Evolutionary conservation across 2,113 vertebrate species (phyloP), one percentile per base, ranked within the genome.

Genomic region (Xiphophorus couchianus): DNA sequence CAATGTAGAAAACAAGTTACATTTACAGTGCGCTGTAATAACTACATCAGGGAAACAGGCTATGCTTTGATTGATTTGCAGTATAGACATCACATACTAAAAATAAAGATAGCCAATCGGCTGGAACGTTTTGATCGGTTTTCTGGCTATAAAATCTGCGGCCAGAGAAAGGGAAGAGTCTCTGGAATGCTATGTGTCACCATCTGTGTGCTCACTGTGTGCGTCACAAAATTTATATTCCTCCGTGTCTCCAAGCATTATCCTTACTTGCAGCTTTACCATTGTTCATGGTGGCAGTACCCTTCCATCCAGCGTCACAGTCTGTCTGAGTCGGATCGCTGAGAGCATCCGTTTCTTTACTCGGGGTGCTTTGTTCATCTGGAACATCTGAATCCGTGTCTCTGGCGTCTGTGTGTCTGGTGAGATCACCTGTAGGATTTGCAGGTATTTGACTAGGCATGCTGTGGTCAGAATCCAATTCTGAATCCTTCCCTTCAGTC

Each of bases 381-480:
- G 73, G 81, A 74, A 27, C 15, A 27, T 81, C 77, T 51, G 62
- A 67, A 19, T 84, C 73, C 7, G 77, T 60, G 62, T 74, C 69
- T 69, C 64, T 62, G 35, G 33, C 14, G 2, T 74, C 66, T 25
- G 30, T 62, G 25, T 30, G 25, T 76, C 22, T 63, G 62, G 35
- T 66, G 48, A 60, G 7, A 44, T 73, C 82, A 37, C 65, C 28
- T 44, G 30, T 44, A 29, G 66, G 48, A 68, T 64, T n/a, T 29
- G 7, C 19, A 51, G 72, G 70, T 69, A 28, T 76, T 62, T 83
- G 76, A 69, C 61, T 74, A 12, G 72, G 39, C n/a, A 33, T 19
- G 73, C 62, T 58, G 27, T 13, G 71, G 30, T 73, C 84, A 27
- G 64, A 44, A 3, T 79, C 80, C 25, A 71, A 51, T 54, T 77